Base-by-base conservation (phyloP, 64 coral and sea anemone species). In the Actinia tenebrosa region DNA sequence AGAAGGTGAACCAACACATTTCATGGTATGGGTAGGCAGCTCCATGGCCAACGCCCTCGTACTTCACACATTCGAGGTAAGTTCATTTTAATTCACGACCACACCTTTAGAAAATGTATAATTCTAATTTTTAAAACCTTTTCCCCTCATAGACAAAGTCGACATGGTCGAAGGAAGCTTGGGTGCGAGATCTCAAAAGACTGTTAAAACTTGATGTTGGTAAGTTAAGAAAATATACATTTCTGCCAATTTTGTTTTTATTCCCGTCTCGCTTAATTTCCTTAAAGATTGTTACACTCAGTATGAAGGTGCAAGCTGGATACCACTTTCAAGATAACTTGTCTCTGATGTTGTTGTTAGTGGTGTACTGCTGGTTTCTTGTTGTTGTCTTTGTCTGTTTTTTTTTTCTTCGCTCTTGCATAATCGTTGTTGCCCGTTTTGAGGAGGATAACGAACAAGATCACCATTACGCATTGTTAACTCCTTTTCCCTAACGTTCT, bases 11-110 rank as follows among this genome's bases (percentile, higher is more conserved):
- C 71, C 93, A 26, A 94, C 86, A 5, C 93, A 92, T 10, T 99
- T 95, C 78, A 89, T 92, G 86, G 88, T 99, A 63, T 99, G 93
- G 93, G 88, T 99, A 55, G 97, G 97, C 45, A 95, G 86, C 50
- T 95, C 93, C 82, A 87, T 92, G 60, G 71, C 90, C 20, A 89
- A 78, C 78, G 93, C 97, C 66, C 91, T 94, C 47, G 97, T 99
- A 25, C 83, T 99, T 3, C 97, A 99, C n/a, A 99, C 97, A 8
- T 87, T 99, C 52, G 91, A 99, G 93, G 96, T 98, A 88, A 92
- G 26, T 10, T 45, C 15, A 11, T 19, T 6, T 6, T 14, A 10
- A 43, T 61, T 69, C 64, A 69, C 25, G 4, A 3, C 47, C 47
- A 50, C 2, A 50, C 47, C 7, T 50, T 50, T 50, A 5, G 47